These are phyloP conservation scores for Pygmarrhopalites habei DNA, from an alignment of 1,140 invertebrate species.

Conservation along the genomic window DNA sequence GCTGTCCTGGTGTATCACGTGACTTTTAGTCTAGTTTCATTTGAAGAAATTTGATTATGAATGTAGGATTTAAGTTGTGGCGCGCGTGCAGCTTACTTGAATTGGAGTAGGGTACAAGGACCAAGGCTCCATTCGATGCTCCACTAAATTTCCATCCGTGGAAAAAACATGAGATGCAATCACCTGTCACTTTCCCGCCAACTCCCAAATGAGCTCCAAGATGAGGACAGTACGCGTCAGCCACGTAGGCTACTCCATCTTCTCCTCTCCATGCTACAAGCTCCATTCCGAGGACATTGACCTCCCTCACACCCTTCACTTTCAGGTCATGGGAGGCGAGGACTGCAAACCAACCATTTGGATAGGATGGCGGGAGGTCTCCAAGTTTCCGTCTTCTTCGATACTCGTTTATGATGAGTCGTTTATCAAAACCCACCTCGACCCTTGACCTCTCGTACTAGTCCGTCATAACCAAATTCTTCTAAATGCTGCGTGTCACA, in stretches of 20 bases:
- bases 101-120: constrained; percentile 49
- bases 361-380: constrained; percentile 49
- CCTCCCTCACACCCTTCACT: constrained; percentile 17
- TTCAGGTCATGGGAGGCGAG: constrained; percentile 45
- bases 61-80: too few relatives aligned
- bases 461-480: too few relatives aligned
- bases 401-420: too few relatives aligned
- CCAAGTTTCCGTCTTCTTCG: constrained; percentile 43
- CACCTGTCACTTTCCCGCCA: constrained; percentile 48
- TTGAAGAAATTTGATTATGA: too few relatives aligned
- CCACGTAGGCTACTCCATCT: constrained; percentile 54
- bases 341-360: constrained; percentile 55
- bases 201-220: too few relatives aligned
- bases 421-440: too few relatives aligned
- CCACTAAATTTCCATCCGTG: constrained; percentile 55
- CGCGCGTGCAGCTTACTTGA: constrained; percentile 45
- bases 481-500: too few relatives aligned
- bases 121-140: constrained; percentile 49
- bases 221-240: constrained; percentile 54
- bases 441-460: too few relatives aligned
- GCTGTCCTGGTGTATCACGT: too few relatives aligned
- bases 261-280: constrained; percentile 49
- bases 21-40: too few relatives aligned
- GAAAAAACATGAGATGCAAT: constrained; percentile 55
- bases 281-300: constrained; percentile 40